Conservation (phyloP, 2,113 vertebrate genomes). For the Colinus virginianus region DNA sequence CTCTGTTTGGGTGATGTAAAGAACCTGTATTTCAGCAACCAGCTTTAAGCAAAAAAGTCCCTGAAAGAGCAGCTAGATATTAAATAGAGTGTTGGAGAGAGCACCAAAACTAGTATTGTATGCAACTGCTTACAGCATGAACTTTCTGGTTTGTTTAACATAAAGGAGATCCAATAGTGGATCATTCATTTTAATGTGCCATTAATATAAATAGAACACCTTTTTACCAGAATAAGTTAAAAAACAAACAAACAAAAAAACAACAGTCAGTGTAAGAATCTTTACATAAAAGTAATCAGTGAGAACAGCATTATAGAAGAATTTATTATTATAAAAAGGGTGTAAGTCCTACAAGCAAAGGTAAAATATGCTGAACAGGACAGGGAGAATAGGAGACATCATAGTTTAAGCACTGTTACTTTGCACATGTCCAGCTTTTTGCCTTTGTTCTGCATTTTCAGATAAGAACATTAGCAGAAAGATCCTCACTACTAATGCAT, state of each 20-base stretch:
- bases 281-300: neutral
- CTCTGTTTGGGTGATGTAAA: neutral
- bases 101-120: neutral
- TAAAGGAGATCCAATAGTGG: neutral
- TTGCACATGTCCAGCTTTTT: fast-evolving
- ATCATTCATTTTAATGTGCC: neutral
- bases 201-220: neutral
- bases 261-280: neutral
- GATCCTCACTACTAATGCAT: neutral
- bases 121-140: neutral
- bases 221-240: neutral
- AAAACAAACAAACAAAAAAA: neutral
- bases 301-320: neutral
- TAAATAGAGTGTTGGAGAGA: neutral
- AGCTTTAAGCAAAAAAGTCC: neutral
- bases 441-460: neutral
- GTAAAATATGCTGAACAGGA: neutral
- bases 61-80: neutral
- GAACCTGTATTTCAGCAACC: neutral
- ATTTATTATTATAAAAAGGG: neutral
- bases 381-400: neutral
- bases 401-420: neutral
- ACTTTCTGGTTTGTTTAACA: neutral
- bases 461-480: neutral
- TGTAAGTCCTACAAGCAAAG: neutral